Conservation (phyloP, 2,888 invertebrate species). For the Oasisia sp. region DNA sequence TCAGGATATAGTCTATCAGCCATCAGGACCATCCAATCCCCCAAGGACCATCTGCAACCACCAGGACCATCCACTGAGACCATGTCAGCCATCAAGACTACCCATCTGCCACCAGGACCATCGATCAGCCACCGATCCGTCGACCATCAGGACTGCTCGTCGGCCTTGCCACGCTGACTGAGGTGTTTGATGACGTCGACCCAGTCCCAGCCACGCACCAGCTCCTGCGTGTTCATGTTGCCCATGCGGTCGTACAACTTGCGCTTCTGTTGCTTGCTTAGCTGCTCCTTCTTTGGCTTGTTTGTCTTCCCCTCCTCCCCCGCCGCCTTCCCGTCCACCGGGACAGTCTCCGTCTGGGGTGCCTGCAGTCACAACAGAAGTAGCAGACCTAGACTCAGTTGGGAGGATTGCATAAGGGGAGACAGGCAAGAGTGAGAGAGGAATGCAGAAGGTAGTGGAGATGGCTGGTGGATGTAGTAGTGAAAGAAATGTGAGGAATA, state of each 20-base stretch:
- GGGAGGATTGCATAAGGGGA: too few species aligned
- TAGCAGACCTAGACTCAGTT: neutral
- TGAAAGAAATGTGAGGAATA: too few species aligned
- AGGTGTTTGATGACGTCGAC: slow-evolving; percentile 95
- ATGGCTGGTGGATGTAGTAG: too few species aligned
- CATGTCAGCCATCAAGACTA: too few species aligned
- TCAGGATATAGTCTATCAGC: neutral
- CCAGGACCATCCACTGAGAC: too few species aligned
- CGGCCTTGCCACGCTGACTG: slow-evolving; percentile 74
- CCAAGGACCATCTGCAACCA: too few species aligned
- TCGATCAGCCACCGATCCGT: neutral
- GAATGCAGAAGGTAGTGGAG: too few species aligned
- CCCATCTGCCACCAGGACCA: neutral
- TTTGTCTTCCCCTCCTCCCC: slow-evolving; percentile 39
- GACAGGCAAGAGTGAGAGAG: too few species aligned
- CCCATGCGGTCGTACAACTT: slow-evolving; percentile 87
- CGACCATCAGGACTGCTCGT: slow-evolving; percentile 44
- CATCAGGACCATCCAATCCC: too few species aligned
- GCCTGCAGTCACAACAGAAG: neutral
- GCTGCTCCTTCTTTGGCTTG: slow-evolving; percentile 73
- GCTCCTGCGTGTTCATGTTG: slow-evolving; percentile 81
- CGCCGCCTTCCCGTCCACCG: neutral
- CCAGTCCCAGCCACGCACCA: slow-evolving; percentile 93
- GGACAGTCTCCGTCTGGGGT: neutral
- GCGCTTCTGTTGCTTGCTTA: slow-evolving; percentile 92